These are phyloP conservation scores for Microtus montanus DNA, from an alignment of 2,113 vertebrate genomes.

Conservation along the genomic window DNA sequence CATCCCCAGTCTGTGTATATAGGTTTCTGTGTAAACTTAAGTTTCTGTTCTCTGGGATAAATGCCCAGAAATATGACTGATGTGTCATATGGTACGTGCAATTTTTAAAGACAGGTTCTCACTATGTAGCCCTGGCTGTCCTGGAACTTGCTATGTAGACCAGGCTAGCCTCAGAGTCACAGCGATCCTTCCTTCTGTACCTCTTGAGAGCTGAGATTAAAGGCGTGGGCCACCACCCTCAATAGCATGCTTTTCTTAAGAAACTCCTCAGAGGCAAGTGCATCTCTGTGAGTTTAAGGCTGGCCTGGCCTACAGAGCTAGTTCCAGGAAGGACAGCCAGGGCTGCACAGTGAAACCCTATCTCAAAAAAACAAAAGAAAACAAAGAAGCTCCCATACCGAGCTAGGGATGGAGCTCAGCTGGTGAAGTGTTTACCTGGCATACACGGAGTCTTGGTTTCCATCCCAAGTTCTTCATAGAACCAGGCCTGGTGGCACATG, in stretches of 20 bases:
- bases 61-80: neutral
- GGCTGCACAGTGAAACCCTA: too few relatives aligned
- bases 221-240: neutral
- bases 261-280: neutral
- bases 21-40: neutral
- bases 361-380: too few relatives aligned
- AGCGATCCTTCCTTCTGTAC: neutral
- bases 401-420: too few relatives aligned
- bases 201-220: neutral
- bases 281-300: too few relatives aligned
- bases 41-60: constrained; percentile 27
- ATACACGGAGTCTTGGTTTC: too few relatives aligned
- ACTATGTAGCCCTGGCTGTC: neutral
- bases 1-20: neutral
- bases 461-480: too few relatives aligned
- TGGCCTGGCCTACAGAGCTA: too few relatives aligned
- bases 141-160: neutral
- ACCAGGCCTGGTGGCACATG: neutral
- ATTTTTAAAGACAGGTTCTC: neutral
- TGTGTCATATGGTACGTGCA: neutral
- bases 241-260: neutral
- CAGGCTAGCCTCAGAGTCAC: neutral
- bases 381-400: neutral
- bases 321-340: too few relatives aligned
- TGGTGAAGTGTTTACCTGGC: too few relatives aligned